Percentiles rank a stretch among this genome's conserved stretches.
Evolutionary conservation across 2,113 vertebrate species (phyloP).

Genomic region (Parus major): DNA sequence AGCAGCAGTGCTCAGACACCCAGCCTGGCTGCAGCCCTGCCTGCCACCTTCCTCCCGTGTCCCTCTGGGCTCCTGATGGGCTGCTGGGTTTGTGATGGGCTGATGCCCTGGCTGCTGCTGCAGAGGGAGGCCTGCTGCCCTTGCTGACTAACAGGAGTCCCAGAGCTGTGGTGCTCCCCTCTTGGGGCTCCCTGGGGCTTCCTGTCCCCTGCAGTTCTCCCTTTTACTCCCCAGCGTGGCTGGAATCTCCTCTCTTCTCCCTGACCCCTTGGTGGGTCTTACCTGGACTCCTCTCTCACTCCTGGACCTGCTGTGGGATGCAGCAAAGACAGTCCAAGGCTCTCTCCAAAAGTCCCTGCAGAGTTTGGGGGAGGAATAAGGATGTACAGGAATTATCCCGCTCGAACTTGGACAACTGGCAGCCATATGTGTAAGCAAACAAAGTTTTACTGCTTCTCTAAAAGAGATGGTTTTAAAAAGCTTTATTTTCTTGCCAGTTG

Average conservation of each 20-base stretch:
- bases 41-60: neutral
- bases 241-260: neutral
- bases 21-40: neutral
- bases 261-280: neutral
- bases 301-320: neutral
- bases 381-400: neutral
- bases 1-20: neutral
- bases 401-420: neutral
- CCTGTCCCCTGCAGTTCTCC: neutral
- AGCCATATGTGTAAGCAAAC: slow-evolving; percentile 36
- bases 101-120: neutral
- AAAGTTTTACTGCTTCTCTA: slow-evolving; percentile 66
- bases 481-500: slow-evolving; percentile 79
- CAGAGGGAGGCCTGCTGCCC: neutral
- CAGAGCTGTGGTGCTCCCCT: neutral
- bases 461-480: slow-evolving; percentile 49
- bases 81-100: neutral
- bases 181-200: neutral
- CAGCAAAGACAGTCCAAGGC: neutral
- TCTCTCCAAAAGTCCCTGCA: neutral
- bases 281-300: rapidly evolving
- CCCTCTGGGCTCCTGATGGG: rapidly evolving
- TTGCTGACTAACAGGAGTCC: neutral
- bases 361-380: neutral
- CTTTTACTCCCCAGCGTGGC: neutral